phyloP scores from a whole-genome alignment of 1,140 invertebrate species.

The Apocrypta bakeri region DNA sequence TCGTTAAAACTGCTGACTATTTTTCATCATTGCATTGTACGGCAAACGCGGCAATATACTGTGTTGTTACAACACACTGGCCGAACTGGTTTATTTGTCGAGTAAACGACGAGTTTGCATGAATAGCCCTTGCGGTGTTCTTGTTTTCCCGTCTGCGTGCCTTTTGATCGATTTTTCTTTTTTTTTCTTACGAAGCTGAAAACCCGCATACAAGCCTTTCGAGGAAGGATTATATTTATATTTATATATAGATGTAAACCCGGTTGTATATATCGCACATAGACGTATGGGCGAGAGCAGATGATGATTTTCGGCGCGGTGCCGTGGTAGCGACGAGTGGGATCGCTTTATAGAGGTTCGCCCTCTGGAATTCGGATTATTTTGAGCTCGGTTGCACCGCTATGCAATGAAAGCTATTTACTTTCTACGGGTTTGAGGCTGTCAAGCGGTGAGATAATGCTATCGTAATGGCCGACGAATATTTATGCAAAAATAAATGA shows the following conservation, averaged over 20 bases:
- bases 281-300: neutral
- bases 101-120: conserved; percentile 35
- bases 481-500: too few species aligned
- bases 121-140: conserved; percentile 6
- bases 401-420: neutral
- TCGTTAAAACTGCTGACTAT: neutral
- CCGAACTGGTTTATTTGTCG: conserved; percentile 13
- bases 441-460: neutral
- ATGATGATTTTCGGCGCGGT: neutral
- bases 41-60: neutral
- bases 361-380: neutral
- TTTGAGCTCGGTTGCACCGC: neutral
- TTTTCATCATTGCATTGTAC: neutral
- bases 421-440: neutral
- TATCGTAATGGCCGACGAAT: too few species aligned
- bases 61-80: neutral
- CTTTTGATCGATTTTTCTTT: neutral
- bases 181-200: too few species aligned
- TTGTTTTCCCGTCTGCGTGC: conserved; percentile 9
- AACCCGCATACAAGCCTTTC: neutral
- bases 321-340: too few species aligned
- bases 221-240: too few species aligned
- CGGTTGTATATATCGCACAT: too few species aligned
- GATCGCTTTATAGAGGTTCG: neutral
- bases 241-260: too few species aligned